Conservation (phyloP, 2,113 vertebrate species). For the Pungitius pungitius region DNA sequence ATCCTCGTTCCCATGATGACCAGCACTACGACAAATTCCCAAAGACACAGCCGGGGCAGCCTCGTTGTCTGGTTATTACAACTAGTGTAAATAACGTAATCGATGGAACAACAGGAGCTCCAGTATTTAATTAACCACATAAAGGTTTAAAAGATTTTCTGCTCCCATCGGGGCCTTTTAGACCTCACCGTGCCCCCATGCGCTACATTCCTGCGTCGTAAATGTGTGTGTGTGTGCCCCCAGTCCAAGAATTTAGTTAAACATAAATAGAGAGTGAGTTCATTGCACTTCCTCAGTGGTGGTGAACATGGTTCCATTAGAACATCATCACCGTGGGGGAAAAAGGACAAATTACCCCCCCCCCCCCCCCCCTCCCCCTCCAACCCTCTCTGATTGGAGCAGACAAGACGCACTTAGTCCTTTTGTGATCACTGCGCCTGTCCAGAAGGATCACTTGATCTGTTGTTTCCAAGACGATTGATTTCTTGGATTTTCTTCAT, state of each 20-base stretch:
- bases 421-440: background rate
- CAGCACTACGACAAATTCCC: slow-evolving; percentile 37
- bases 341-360: no score
- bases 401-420: background rate
- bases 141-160: slow-evolving; percentile 18
- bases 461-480: background rate
- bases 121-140: slow-evolving; percentile 30
- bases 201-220: slow-evolving; percentile 12
- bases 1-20: slow-evolving; percentile 58
- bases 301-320: background rate
- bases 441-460: background rate
- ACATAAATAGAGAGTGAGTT: slow-evolving; percentile 65
- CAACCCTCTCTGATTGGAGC: slow-evolving; percentile 11
- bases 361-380: no score
- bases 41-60: slow-evolving; percentile 17
- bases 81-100: slow-evolving; percentile 18
- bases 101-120: background rate
- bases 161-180: slow-evolving; percentile 5
- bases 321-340: background rate
- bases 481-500: background rate
- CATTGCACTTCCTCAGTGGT: slow-evolving; percentile 53
- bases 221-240: background rate
- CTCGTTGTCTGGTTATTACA: slow-evolving; percentile 19
- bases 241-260: slow-evolving; percentile 67
- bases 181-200: slow-evolving; percentile 1